A percentile compares a stretch with the other conserved stretches of the same genome.
These are phyloP conservation scores for Leuciscus idus DNA, from an alignment of 2,113 vertebrate species.

Conservation along the genomic window DNA sequence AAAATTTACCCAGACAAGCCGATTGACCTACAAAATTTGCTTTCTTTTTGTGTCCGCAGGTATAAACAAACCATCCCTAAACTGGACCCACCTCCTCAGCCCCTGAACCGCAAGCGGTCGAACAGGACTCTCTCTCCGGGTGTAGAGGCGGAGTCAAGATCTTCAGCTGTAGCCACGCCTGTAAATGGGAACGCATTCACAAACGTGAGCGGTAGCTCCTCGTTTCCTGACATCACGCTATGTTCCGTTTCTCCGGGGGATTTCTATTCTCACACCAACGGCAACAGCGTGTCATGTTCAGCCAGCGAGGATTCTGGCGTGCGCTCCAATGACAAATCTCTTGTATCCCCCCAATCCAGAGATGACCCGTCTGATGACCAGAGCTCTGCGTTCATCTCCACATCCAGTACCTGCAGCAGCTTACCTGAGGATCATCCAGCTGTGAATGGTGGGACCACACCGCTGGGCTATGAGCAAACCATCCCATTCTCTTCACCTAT, in stretches of 20 bases:
- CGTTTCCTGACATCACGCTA: slow-evolving; percentile 75
- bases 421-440: slow-evolving; percentile 64
- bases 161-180: neutral
- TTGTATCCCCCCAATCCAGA: slow-evolving; percentile 57
- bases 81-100: slow-evolving; percentile 79
- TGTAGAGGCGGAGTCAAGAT: slow-evolving; percentile 64
- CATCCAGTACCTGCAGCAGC: slow-evolving; percentile 69
- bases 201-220: slow-evolving; percentile 68
- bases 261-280: slow-evolving; percentile 72
- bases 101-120: slow-evolving; percentile 77
- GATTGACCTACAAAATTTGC: neutral
- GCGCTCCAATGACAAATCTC: slow-evolving; percentile 70
- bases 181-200: slow-evolving; percentile 46
- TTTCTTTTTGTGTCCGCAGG: slow-evolving; percentile 63
- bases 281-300: slow-evolving; percentile 69
- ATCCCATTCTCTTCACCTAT: slow-evolving; percentile 69
- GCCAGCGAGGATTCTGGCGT: slow-evolving; percentile 75
- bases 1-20: neutral
- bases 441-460: slow-evolving; percentile 31
- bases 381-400: slow-evolving; percentile 62
- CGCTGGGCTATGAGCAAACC: slow-evolving; percentile 54
- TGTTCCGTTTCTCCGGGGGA: slow-evolving; percentile 75
- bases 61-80: slow-evolving; percentile 78
- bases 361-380: slow-evolving; percentile 72
- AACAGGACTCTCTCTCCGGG: slow-evolving; percentile 78